phyloP scores from a whole-genome alignment of 2,888 invertebrate genomes.

The Machimus atricapillus region DNA sequence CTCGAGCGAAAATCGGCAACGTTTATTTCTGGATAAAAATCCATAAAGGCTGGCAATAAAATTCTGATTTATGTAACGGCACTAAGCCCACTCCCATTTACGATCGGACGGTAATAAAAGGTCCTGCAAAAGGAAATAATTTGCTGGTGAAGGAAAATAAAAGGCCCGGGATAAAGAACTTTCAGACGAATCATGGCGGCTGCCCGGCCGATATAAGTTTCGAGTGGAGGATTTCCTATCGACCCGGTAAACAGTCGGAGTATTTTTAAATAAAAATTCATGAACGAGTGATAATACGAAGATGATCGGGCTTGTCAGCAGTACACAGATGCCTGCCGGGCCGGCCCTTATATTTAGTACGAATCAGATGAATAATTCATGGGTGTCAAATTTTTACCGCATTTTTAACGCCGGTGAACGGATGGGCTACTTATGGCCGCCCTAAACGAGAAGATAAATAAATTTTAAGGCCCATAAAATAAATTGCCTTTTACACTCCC shows the following conservation, averaged over 20 bases:
- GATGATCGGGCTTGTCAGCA: slow-evolving; percentile 20
- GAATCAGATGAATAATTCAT: slow-evolving; percentile 30
- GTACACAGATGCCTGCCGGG: neutral
- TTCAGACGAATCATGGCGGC: neutral
- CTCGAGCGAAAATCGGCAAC: slow-evolving; percentile 4
- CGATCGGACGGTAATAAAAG: slow-evolving; percentile 25
- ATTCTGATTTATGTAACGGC: slow-evolving; percentile 28
- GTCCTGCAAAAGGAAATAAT: slow-evolving; percentile 24
- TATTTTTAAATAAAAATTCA: slow-evolving; percentile 26
- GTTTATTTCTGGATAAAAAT: slow-evolving; percentile 21
- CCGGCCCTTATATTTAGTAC: neutral
- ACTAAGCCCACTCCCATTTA: slow-evolving; percentile 16
- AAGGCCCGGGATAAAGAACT: neutral
- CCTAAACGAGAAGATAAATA: slow-evolving; percentile 15
- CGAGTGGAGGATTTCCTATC: neutral
- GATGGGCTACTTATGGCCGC: neutral
- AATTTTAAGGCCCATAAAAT: slow-evolving; percentile 19
- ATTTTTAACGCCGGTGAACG: neutral
- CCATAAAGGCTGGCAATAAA: slow-evolving; percentile 27
- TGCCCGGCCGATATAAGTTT: neutral
- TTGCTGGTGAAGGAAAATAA: slow-evolving; percentile 3
- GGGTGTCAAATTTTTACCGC: slow-evolving; percentile 28
- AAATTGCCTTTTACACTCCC: slow-evolving; percentile 17
- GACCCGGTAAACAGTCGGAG: neutral
- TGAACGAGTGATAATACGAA: slow-evolving; percentile 5